These are phyloP conservation scores for Mesorhabditis belari DNA, from an alignment of 2,888 invertebrate species.

Conservation along the genomic window DNA sequence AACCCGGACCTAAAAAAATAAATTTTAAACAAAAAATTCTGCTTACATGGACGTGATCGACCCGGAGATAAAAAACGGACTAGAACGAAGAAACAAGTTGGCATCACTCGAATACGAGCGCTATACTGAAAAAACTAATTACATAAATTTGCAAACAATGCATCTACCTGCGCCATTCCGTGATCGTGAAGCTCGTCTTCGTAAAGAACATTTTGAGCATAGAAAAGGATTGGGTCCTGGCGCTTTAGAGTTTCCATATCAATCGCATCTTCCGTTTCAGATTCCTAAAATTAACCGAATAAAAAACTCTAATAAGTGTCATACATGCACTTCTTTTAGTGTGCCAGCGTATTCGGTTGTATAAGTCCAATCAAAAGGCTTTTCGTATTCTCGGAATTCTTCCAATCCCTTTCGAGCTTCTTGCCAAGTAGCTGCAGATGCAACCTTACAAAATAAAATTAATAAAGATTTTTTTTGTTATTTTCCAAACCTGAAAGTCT, in stretches of 20 bases:
- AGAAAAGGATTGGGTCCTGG: slow-evolving; percentile 85
- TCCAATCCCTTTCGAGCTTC: slow-evolving; percentile 25
- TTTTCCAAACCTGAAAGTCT: slow-evolving; percentile 26
- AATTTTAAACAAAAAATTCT: not conserved
- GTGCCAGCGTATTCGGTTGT: slow-evolving; percentile 81
- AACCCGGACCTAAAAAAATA: slow-evolving; percentile 13
- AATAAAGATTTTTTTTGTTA: not conserved
- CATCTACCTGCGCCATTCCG: slow-evolving; percentile 71
- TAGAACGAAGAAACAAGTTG: slow-evolving; percentile 80
- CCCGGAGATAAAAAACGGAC: slow-evolving; percentile 82
- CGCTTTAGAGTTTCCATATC: slow-evolving; percentile 79
- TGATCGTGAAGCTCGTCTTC: slow-evolving; percentile 98
- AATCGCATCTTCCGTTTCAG: slow-evolving; percentile 61
- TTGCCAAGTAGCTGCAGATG: slow-evolving; percentile 44
- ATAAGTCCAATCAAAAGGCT: slow-evolving; percentile 81
- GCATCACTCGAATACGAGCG: slow-evolving; percentile 75
- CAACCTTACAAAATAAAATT: slow-evolving; percentile 23
- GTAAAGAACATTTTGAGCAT: slow-evolving; percentile 76
- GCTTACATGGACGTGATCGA: slow-evolving; percentile 80
- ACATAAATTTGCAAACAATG: not conserved
- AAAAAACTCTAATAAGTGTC: not conserved
- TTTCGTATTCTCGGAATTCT: slow-evolving; percentile 18
- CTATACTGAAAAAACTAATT: slow-evolving; percentile 71
- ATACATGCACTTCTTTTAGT: slow-evolving; percentile 32
- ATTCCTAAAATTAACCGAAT: slow-evolving; percentile 5